Evolutionary conservation across 2,113 vertebrate genomes (phyloP), one percentile per base, ranked within the genome.

Genomic region (Turnix velox): DNA sequence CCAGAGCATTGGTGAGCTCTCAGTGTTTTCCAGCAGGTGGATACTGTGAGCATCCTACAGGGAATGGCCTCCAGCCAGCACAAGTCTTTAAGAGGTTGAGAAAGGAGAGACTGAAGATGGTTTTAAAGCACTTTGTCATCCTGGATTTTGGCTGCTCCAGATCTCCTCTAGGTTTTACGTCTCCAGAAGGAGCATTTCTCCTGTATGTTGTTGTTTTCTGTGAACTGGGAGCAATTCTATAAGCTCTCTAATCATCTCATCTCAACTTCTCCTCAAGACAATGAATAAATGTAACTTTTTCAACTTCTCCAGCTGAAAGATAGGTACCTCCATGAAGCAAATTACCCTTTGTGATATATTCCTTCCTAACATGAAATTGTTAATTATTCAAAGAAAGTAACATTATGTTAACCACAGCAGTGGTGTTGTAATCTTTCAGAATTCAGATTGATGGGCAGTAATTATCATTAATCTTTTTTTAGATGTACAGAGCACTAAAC

Each of bases 401-500:
- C 61, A 5, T 51, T 79, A 27, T 43, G 30, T 65, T 73, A 58
- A 82, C 18, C 18, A 58, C 40, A 71, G 37, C 10, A 65, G 19
- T 43, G 37, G 15, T 30, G 31, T 67, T 42, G 2, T 46, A 4
- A 63, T 33, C 48, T 43, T 67, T 68, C 14, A 45, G 33, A 92
- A 75, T 42, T 88, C 37, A 74, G 33, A 16, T 13, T 35, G 42
- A 89, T 42, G 55, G 24, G 51, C 9, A 54, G 52, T n/a, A 67
- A 74, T 69, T 33, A 43, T 45, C 1, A 24, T 30, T 33, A 6
- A 19, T 31, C 51, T 75, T 75, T 79, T 93, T 80, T 46, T 80
- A 99, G 98, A 99, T 98, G 95, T 99, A 97, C 68, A 96, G 92
- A 79, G 11, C 86, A 62, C 94, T 99, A 92, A 99, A 99, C 74